A percentile compares a stretch with the other conserved stretches of the same genome.
These are phyloP conservation scores for Neotoxoptera formosana DNA, from an alignment of 1,140 invertebrate genomes.

Conservation along the genomic window DNA sequence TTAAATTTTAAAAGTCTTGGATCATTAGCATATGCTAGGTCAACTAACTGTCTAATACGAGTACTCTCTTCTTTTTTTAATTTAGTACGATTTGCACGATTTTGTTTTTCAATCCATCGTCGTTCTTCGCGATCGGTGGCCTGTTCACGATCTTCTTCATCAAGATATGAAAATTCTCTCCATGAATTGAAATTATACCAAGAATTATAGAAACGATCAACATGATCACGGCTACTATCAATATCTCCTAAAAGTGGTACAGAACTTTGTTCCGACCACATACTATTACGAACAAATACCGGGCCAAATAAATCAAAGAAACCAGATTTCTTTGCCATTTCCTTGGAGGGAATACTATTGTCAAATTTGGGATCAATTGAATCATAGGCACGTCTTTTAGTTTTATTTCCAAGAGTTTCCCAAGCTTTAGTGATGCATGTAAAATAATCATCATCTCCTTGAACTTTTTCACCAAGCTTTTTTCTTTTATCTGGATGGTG, in stretches of 20 bases:
- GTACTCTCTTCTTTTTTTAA: conserved; percentile 97
- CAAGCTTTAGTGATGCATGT: conserved; percentile 98
- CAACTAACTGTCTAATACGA: conserved; percentile 87
- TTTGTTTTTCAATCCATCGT: conserved; percentile 97
- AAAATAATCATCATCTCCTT: conserved; percentile 93
- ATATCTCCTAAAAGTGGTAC: conserved; percentile 86
- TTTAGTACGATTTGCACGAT: conserved; percentile 88
- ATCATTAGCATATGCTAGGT: conserved; percentile 93
- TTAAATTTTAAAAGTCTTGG: conserved; percentile 91
- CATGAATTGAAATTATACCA: conserved; percentile 99
- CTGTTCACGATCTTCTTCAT: conserved; percentile 98
- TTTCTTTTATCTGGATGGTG: conserved; percentile 98
- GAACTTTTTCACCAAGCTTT: conserved; percentile 83
- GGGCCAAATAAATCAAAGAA: conserved; percentile 79
- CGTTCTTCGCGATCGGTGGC: conserved; percentile 95
- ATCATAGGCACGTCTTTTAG: conserved; percentile 89
- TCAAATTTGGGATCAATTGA: conserved; percentile 96
- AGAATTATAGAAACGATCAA: conserved; percentile 87
- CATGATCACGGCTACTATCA: conserved; percentile 74
- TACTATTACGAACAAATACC: conserved; percentile 85
- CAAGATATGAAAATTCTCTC: conserved; percentile 98
- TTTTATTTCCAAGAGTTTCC: conserved; percentile 85
- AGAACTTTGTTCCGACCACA: conserved; percentile 90
- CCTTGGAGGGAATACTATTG: conserved; percentile 81
- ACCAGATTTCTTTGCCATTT: conserved; percentile 77